Conservation (phyloP, 2,113 vertebrate genomes). For the Siphamia tubifer region DNA sequence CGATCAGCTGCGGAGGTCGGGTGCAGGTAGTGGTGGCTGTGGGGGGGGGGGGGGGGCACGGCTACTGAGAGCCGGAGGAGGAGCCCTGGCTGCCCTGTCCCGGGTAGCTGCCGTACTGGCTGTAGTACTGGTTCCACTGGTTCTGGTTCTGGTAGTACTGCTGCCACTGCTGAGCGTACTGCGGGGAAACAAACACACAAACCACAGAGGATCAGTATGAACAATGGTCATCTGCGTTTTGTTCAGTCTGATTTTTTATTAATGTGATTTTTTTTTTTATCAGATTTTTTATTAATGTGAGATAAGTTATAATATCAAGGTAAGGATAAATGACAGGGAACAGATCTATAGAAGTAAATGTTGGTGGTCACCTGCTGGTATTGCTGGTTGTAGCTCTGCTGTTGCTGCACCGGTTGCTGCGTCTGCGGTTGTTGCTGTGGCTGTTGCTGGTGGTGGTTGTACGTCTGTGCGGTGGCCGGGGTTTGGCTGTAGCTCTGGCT, state of each 20-base stretch:
- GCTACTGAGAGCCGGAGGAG: conserved; percentile 82
- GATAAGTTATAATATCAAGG: no score
- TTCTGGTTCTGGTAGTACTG: conserved; percentile 95
- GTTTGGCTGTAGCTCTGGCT: conserved; percentile 88
- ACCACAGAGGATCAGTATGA: no score
- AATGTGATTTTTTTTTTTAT: no score
- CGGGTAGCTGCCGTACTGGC: conserved; percentile 86
- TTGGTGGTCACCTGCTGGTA: conserved; percentile 85
- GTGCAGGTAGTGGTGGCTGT: conserved; percentile 30
- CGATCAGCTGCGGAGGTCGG: conserved; percentile 39
- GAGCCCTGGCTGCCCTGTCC: conserved; percentile 83
- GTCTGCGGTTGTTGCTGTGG: conserved; percentile 61
- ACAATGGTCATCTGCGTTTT: no score
- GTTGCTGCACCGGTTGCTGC: conserved; percentile 76
- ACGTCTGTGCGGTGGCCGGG: conserved; percentile 77
- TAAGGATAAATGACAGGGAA: no score
- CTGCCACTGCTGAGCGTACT: conserved; percentile 94
- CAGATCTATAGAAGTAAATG: no score
- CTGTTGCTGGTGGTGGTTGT: conserved; percentile 81
- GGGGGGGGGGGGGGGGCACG: neutral
- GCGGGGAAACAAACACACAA: neutral
- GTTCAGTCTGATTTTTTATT: no score
- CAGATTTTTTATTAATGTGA: no score
- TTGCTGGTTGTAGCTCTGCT: conserved; percentile 87
- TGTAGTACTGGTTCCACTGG: conserved; percentile 94